Evolutionary conservation across 2,113 vertebrate genomes (phyloP), one percentile per base, ranked within the genome.

Genomic region (Tursiops truncatus): DNA sequence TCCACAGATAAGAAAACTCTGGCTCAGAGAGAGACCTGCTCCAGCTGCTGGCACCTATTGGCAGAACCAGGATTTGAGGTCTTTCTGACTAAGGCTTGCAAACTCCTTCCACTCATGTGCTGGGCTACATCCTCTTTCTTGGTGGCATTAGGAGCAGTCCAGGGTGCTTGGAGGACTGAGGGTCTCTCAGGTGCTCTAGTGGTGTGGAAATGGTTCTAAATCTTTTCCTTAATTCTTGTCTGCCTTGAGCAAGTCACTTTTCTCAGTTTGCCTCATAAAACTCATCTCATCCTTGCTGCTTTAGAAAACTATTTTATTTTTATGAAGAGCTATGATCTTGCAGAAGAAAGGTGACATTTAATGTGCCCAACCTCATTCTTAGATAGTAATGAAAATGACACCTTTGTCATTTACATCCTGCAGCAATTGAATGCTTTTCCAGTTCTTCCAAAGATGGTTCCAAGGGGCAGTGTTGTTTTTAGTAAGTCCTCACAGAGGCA

Each of bases 281-380:
- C 2, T 28, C 11, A 62, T 77, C 2, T 84, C 56, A 71, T 89
- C 36, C 28, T 62, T 31, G 58, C 31, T 76, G 31, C 63, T 93
- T 77, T 89, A 58, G 36, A 71, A 91, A 25, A 15, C 33, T 73
- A 2, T 91, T 93, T 31, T 94, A n/a, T 53, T 94, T 94, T 94
- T 63, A 33, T 47, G 7, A 85, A 95, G 68, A 97, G 31, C 10
- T 53, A n/a, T 62, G 38, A 91, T 44, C 41, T 93, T 91, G 94
- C 67, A 94, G 44, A 63, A 86, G 65, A 89, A 56, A 50, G 20
- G 21, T 95, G 47, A 38, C 23, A 53, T 89, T 91, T 68, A 31
- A 94, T 85, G 62, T 62, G 15, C n/a, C 21, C 28, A 20, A 13
- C 20, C 21, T 92, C 2, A 33, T 82, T 83, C 47, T 77, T 86